A percentile compares a stretch with the other conserved stretches of the same genome.
phyloP scores from a whole-genome alignment of 2,113 vertebrate species.

The Sinocyclocheilus grahami region DNA sequence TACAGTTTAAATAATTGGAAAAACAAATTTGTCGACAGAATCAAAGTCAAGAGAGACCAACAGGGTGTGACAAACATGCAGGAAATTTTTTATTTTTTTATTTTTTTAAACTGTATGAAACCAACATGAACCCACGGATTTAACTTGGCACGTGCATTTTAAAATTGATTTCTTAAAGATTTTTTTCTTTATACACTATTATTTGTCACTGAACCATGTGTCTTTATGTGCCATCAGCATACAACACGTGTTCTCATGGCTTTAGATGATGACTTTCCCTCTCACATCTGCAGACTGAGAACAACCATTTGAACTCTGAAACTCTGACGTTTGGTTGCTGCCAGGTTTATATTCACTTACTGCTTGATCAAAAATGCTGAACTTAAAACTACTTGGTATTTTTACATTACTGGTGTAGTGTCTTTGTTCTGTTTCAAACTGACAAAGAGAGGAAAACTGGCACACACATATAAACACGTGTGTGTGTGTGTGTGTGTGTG shows the following conservation, averaged over 20 bases:
- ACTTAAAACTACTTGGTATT: background rate
- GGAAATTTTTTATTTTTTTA: no score
- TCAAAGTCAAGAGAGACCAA: no score
- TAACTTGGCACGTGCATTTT: background rate
- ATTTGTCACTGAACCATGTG: no score
- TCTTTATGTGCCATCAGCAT: background rate
- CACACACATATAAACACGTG: background rate
- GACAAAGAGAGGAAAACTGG: background rate
- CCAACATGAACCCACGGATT: no score
- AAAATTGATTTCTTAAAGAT: background rate
- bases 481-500: background rate
- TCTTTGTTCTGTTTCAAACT: slow-evolving; percentile 1
- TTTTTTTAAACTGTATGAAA: no score
- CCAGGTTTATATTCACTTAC: background rate
- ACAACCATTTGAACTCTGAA: background rate
- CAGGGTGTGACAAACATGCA: background rate
- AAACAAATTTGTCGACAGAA: no score
- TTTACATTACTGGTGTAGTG: background rate
- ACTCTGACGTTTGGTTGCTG: background rate
- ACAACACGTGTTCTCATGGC: background rate
- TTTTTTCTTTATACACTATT: background rate
- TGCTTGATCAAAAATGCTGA: background rate
- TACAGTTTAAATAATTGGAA: no score
- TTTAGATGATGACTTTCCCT: background rate
- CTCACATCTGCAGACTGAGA: background rate